These are phyloP conservation scores for Nesidiocoris tenuis DNA, from an alignment of 2,888 invertebrate species.

Conservation along the genomic window DNA sequence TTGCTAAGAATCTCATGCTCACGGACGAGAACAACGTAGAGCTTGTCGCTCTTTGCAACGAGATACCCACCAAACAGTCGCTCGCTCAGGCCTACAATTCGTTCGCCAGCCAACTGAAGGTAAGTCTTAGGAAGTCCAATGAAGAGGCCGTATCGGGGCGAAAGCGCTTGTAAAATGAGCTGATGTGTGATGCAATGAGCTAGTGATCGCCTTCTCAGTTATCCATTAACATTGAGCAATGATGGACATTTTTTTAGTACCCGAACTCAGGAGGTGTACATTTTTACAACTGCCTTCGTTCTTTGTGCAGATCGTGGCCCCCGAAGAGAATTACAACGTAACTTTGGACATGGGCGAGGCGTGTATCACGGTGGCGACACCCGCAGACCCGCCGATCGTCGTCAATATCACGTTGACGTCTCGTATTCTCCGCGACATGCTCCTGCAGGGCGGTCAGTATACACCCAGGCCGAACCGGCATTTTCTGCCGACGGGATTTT, in stretches of 20 bases:
- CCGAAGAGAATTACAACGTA: constrained; percentile 78
- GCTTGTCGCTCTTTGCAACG: constrained; percentile 90
- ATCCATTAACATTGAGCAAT: too few relatives aligned
- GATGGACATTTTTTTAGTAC: too few relatives aligned
- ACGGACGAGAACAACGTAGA: constrained; percentile 87
- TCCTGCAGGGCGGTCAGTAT: constrained; percentile 46
- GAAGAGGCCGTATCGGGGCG: too few relatives aligned
- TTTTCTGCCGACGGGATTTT: background rate
- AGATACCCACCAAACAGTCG: constrained; percentile 86
- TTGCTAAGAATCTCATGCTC: constrained; percentile 85
- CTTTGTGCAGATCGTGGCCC: constrained; percentile 59
- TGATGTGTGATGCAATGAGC: too few relatives aligned
- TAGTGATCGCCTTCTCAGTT: too few relatives aligned
- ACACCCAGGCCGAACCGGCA: background rate
- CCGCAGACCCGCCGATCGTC: constrained; percentile 62
- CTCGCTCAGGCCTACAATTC: constrained; percentile 70
- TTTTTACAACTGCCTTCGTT: too few relatives aligned
- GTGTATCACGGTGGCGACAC: constrained; percentile 79
- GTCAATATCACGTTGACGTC: constrained; percentile 91
- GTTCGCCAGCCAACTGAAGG: constrained; percentile 61
- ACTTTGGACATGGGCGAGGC: constrained; percentile 82
- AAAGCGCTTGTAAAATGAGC: too few relatives aligned
- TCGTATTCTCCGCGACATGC: constrained; percentile 79
- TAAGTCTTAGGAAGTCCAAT: too few relatives aligned
- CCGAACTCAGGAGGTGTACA: too few relatives aligned